Percentiles rank a stretch among this genome's conserved stretches.
phyloP scores from a whole-genome alignment of 2,797 vertebrate genomes.

The Euthynnus affinis region DNA sequence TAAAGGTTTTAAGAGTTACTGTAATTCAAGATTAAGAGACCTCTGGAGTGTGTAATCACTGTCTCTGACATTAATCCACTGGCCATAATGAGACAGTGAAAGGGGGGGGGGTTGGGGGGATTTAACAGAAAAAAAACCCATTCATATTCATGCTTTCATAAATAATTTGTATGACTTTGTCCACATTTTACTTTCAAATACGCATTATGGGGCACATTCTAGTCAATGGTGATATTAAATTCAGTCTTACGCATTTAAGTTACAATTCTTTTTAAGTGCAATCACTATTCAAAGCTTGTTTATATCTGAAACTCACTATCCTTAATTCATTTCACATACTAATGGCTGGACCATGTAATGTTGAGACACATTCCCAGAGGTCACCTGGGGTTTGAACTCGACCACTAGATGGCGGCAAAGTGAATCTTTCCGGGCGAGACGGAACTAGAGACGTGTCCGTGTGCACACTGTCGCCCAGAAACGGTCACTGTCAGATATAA shows the following conservation, averaged over 20 bases:
- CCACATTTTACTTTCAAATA: neutral
- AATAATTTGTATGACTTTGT: neutral
- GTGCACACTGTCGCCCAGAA: no score
- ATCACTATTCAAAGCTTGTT: neutral
- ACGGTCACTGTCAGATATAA: neutral
- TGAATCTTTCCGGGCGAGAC: neutral
- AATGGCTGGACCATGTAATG: no score
- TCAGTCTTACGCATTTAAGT: neutral
- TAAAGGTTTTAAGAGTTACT: no score
- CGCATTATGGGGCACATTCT: neutral
- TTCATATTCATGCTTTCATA: neutral
- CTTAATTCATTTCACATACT: neutral
- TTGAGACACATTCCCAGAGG: neutral
- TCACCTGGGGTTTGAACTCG: neutral
- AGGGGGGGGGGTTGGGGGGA: rapidly evolving
- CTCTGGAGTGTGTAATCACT: neutral
- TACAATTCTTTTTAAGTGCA: no score
- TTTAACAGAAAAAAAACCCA: neutral
- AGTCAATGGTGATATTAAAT: neutral
- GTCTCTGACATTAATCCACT: neutral
- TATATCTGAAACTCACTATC: neutral
- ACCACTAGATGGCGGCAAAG: constrained; percentile 50
- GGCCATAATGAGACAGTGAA: neutral
- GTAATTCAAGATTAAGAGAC: neutral
- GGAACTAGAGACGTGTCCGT: no score